phyloP scores from a whole-genome alignment of 2,797 vertebrate genomes.

The Cryptoblepharus egeriae region DNA sequence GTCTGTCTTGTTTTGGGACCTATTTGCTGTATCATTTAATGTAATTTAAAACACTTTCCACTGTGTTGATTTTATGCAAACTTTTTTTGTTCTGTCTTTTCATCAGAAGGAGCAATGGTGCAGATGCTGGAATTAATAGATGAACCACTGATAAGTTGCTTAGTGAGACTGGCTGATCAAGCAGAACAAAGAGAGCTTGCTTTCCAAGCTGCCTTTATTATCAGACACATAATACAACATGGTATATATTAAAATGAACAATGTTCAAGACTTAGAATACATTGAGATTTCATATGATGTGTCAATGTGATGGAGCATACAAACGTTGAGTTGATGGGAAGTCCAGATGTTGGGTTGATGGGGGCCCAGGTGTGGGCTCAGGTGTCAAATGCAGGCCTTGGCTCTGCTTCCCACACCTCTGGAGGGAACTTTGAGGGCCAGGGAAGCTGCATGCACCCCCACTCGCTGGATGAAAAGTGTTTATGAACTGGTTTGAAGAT shows the following conservation, averaged over 20 bases:
- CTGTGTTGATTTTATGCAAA: not conserved
- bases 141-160: slow-evolving; percentile 53
- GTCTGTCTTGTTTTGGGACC: not conserved
- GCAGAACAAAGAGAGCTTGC: slow-evolving; percentile 62
- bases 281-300: slow-evolving; percentile 25
- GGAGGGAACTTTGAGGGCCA: too few relatives aligned
- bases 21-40: not conserved
- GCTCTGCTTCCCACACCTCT: too few relatives aligned
- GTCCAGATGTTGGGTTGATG: too few relatives aligned
- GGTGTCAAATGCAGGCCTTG: too few relatives aligned
- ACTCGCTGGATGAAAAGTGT: too few relatives aligned
- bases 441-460: too few relatives aligned
- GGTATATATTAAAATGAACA: slow-evolving; percentile 62
- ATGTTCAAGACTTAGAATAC: slow-evolving; percentile 25
- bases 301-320: slow-evolving; percentile 13
- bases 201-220: slow-evolving; percentile 71
- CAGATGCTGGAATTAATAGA: slow-evolving; percentile 64
- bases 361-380: too few relatives aligned
- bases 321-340: not conserved
- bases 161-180: slow-evolving; percentile 69
- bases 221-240: slow-evolving; percentile 48
- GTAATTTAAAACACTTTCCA: not conserved
- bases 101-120: slow-evolving; percentile 54
- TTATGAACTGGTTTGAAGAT: too few relatives aligned
- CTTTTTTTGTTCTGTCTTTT: not conserved